phyloP scores from a whole-genome alignment of 2,113 vertebrate genomes.

The Anarhynchus alexandrinus region DNA sequence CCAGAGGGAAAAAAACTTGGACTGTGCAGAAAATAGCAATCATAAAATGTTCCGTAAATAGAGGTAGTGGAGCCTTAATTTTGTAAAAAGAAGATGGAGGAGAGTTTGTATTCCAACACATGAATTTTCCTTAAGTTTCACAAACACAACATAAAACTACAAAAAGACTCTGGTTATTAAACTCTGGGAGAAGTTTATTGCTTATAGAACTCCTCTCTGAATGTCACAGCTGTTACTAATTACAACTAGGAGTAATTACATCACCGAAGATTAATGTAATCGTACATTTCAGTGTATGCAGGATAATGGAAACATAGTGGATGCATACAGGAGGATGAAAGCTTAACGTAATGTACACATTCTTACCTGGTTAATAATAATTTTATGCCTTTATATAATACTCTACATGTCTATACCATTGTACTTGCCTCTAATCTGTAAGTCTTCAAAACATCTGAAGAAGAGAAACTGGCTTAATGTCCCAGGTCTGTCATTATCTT shows the following conservation, averaged over 20 bases:
- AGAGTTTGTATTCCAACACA: not conserved
- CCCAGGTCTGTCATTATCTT: rapidly evolving
- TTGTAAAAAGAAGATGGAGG: not conserved
- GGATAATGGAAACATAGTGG: not conserved
- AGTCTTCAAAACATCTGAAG: not conserved
- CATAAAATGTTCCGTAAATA: not conserved
- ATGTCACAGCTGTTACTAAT: conserved; percentile 29
- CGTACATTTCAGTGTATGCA: not conserved
- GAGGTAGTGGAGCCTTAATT: not conserved
- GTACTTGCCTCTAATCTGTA: not conserved
- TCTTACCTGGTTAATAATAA: not conserved
- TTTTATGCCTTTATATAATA: not conserved
- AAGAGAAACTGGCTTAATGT: not conserved
- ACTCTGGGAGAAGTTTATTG: not conserved
- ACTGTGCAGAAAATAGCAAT: not conserved
- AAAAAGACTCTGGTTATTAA: not conserved
- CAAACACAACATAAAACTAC: not conserved
- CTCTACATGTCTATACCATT: not conserved
- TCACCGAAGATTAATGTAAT: not conserved
- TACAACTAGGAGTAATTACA: not conserved
- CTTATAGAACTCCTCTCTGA: not conserved
- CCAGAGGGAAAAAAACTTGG: not conserved
- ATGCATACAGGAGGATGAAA: not conserved
- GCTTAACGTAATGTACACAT: not conserved
- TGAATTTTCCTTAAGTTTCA: not conserved